Base-by-base conservation (phyloP, 2,888 invertebrate genomes). In the Athripsodes cinereus region DNA sequence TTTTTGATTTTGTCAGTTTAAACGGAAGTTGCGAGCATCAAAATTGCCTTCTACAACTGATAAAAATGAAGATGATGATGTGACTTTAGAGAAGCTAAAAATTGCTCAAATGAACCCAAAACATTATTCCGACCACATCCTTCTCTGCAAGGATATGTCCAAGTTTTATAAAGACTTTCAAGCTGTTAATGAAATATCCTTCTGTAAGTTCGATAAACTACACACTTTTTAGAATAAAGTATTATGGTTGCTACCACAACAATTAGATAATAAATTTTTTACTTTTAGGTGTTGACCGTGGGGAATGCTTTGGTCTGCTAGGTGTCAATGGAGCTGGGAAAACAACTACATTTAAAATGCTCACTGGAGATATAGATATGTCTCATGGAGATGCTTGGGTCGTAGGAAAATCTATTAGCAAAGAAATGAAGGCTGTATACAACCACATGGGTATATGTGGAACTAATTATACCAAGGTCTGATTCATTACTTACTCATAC, bases 301-400 rank as follows among this genome's bases (percentile, higher is more conserved):
- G 82, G 10, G 92, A 92, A 72, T 90, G 90, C 68, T 92, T 92
- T 67, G 92, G 92, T 1, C 72, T 92, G 44, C 74, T 92, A 52
- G 91, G 92, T 1, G 86, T 91, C 0, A 92, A 93, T 70, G 92
- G 93, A 10, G 92, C 92, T 2, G 92, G 92, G 0, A 93, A 92
- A 72, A 92, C 91, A 0, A 86, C 87, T 1, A 93, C 94, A 0
- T 96, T 96, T 70, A 90, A 90, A 74, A 92, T 93, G 88, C 75
- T 94, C 66, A 93, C 93, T 52, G 93, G 94, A 0, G 92, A 92
- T 68, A 87, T 86, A 67, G 71, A 73, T 2, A 81, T 90, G 11
- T 82, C 86, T 0, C 79, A 78, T 53, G 92, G 92, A 0, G 81
- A 86, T 53, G 89, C 86, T 0, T 88, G 78, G 72, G 81, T 92